phyloP scores from a whole-genome alignment of 1,140 invertebrate species.

The Artemia franciscana region DNA sequence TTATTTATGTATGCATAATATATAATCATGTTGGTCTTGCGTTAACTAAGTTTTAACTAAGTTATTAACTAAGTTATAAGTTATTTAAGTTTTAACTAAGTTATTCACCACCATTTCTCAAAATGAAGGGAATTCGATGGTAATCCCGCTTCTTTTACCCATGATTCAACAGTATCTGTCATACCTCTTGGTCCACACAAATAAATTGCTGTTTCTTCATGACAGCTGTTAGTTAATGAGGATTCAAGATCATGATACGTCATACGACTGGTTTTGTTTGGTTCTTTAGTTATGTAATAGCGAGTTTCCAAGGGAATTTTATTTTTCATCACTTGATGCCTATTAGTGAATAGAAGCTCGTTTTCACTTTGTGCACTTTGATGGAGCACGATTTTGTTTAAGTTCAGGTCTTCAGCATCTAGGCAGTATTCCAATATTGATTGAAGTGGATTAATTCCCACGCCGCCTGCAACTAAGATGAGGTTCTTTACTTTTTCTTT shows the following conservation, averaged over 20 bases:
- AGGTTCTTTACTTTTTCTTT: conserved; percentile 12
- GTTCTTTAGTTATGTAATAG: conserved; percentile 5
- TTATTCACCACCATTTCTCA: conserved; percentile 19
- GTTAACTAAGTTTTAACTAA: too few species aligned
- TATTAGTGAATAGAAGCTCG: conserved; percentile 18
- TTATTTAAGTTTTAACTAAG: too few species aligned
- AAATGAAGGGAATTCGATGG: conserved; percentile 14
- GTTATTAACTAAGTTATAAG: too few species aligned
- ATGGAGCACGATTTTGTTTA: conserved; percentile 13
- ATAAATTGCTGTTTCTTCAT: conserved; percentile 14
- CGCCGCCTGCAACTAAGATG: conserved; percentile 22
- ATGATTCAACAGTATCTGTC: conserved; percentile 15
- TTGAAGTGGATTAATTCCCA: conserved; percentile 22
- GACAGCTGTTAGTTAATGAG: conserved; percentile 11
- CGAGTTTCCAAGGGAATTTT: background rate
- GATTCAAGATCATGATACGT: conserved; percentile 13
- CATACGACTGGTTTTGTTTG: conserved; percentile 12
- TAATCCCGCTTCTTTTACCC: conserved; percentile 13
- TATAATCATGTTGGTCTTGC: too few species aligned
- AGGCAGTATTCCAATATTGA: conserved; percentile 19
- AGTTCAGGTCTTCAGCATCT: conserved; percentile 10
- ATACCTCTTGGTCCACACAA: conserved; percentile 20
- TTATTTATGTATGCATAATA: too few species aligned
- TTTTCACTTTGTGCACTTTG: conserved; percentile 17
- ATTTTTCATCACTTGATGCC: conserved; percentile 11